A percentile compares a stretch with the other conserved stretches of the same genome.
These are phyloP conservation scores for Odocoileus hemionus DNA, from an alignment of 2,113 vertebrate species.

Conservation along the genomic window DNA sequence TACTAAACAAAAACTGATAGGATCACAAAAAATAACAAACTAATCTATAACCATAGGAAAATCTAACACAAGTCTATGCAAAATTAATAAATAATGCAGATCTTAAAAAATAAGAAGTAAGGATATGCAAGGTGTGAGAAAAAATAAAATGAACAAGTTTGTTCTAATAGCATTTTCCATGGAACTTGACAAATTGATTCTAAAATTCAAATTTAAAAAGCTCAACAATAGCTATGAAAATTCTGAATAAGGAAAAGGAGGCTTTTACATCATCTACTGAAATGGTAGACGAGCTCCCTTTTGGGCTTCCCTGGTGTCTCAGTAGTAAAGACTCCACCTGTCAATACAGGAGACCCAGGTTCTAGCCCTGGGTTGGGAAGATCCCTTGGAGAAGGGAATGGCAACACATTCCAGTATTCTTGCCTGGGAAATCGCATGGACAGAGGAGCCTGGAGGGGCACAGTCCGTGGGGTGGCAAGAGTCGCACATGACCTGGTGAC, in stretches of 20 bases:
- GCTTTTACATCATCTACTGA: neutral
- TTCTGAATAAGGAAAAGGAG: neutral
- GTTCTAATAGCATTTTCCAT: neutral
- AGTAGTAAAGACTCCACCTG: neutral
- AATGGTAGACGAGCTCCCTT: neutral
- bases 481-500: rapidly evolving
- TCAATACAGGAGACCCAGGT: neutral
- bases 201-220: neutral
- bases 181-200: neutral
- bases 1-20: neutral
- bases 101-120: neutral
- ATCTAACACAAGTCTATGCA: neutral
- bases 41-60: neutral
- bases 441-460: neutral
- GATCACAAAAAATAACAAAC: neutral
- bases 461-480: neutral
- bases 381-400: neutral
- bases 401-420: neutral
- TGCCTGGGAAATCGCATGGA: neutral
- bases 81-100: neutral
- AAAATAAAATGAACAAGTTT: neutral
- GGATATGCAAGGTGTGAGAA: neutral
- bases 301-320: neutral
- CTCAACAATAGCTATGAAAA: neutral
- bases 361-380: neutral